Conservation (phyloP, 2,797 vertebrate species). For the Todus mexicanus region DNA sequence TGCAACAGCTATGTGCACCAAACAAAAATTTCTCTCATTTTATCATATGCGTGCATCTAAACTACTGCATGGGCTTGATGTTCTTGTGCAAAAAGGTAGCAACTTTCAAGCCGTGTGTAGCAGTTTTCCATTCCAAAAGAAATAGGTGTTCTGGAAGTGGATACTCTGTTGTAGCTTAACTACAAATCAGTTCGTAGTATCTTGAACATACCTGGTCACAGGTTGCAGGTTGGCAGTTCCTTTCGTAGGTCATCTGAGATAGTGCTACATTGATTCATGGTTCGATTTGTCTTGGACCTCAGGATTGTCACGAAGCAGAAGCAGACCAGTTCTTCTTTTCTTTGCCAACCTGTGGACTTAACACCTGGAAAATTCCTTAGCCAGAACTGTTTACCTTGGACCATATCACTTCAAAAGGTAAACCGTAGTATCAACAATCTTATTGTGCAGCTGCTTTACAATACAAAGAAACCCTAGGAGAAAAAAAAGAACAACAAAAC, state of each 20-base stretch:
- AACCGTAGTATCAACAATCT: conserved; percentile 6
- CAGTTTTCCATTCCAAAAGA: not conserved
- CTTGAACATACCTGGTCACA: not conserved
- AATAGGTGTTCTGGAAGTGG: not conserved
- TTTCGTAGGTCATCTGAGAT: not conserved
- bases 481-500: not conserved
- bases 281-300: not conserved
- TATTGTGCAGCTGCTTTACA: conserved; percentile 25
- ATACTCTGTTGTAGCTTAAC: not conserved
- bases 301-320: not conserved
- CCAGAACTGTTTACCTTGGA: not conserved
- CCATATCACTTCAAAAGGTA: conserved; percentile 2
- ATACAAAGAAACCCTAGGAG: not conserved
- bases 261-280: not conserved
- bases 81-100: not conserved
- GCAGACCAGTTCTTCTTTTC: not conserved
- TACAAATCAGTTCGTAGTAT: not conserved
- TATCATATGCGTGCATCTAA: not conserved
- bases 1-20: not conserved
- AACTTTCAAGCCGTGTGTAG: not conserved
- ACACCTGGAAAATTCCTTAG: conserved; percentile 13
- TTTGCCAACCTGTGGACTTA: not conserved
- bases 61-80: not conserved
- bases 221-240: not conserved
- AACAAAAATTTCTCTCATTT: not conserved